phyloP scores from a whole-genome alignment of 2,888 invertebrate species.

The Cryptophagus acutangulus region DNA sequence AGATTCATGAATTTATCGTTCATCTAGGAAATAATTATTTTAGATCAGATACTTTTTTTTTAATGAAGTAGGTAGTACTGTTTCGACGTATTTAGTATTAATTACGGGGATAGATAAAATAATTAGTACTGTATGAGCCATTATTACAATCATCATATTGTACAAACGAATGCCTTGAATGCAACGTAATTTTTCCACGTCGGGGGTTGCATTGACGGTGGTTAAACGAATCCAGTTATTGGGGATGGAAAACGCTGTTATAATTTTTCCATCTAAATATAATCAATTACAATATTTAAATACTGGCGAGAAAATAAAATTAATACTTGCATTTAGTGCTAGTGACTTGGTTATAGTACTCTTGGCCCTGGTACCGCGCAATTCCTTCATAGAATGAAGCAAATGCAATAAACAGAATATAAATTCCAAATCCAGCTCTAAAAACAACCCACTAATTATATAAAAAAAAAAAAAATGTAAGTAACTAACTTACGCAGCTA shows the following conservation, averaged over 20 bases:
- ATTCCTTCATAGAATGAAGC: slow-evolving; percentile 17
- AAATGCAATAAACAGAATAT: slow-evolving; percentile 14
- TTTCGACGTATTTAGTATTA: slow-evolving; percentile 32
- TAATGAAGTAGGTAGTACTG: slow-evolving; percentile 22
- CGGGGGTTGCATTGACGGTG: slow-evolving; percentile 18
- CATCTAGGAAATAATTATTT: slow-evolving; percentile 19
- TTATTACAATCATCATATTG: slow-evolving; percentile 34
- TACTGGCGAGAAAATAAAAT: neutral
- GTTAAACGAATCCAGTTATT: slow-evolving; percentile 28
- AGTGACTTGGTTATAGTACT: slow-evolving; percentile 9
- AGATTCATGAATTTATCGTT: slow-evolving; percentile 26
- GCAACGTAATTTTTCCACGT: slow-evolving; percentile 26
- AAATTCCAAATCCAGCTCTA: slow-evolving; percentile 6
- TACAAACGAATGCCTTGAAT: slow-evolving; percentile 36
- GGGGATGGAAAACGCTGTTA: slow-evolving; percentile 28
- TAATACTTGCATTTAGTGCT: slow-evolving; percentile 1
- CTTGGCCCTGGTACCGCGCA: slow-evolving; percentile 4
- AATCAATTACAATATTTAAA: neutral
- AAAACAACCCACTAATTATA: too few species aligned
- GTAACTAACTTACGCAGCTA: slow-evolving; percentile 12
- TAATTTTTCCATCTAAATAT: slow-evolving; percentile 25
- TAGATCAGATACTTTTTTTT: neutral
- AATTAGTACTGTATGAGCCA: slow-evolving; percentile 32
- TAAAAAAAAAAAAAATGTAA: too few species aligned
- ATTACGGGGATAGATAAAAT: slow-evolving; percentile 29